A percentile compares a stretch with the other conserved stretches of the same genome.
phyloP scores from a whole-genome alignment of 1,140 invertebrate genomes.

The Coptotermes formosanus region DNA sequence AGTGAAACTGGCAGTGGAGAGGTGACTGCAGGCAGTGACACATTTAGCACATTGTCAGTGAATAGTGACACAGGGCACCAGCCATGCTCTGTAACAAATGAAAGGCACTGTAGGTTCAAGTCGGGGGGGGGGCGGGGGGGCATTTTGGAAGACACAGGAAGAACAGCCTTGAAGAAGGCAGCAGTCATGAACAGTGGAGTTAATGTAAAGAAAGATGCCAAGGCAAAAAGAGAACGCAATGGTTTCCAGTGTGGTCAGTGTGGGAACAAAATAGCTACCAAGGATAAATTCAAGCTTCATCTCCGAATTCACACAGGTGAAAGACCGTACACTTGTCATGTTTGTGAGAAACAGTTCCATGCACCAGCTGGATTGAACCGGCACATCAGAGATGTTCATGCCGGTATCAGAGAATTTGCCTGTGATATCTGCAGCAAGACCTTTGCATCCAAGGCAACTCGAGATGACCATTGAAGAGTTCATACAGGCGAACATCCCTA shows the following conservation, averaged over 20 bases:
- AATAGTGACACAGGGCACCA: neutral
- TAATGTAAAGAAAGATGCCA: neutral
- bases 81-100: neutral
- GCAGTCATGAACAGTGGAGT: neutral
- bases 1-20: neutral
- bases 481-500: constrained; percentile 40
- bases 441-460: constrained; percentile 49
- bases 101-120: neutral
- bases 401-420: constrained; percentile 53
- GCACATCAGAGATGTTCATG: constrained; percentile 57
- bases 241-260: constrained; percentile 41
- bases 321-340: constrained; percentile 37
- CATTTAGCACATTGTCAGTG: neutral
- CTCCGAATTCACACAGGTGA: constrained; percentile 44
- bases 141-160: neutral
- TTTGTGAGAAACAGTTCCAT: constrained; percentile 46
- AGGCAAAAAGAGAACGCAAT: neutral
- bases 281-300: constrained; percentile 40
- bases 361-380: constrained; percentile 46
- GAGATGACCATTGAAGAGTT: constrained; percentile 35
- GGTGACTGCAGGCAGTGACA: neutral
- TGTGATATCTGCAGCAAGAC: constrained; percentile 65
- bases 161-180: neutral
- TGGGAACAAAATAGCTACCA: constrained; percentile 44
- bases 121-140: neutral